Base-by-base conservation (phyloP, 2,888 invertebrate genomes). In the Imbricaverruca yamaguchii region DNA sequence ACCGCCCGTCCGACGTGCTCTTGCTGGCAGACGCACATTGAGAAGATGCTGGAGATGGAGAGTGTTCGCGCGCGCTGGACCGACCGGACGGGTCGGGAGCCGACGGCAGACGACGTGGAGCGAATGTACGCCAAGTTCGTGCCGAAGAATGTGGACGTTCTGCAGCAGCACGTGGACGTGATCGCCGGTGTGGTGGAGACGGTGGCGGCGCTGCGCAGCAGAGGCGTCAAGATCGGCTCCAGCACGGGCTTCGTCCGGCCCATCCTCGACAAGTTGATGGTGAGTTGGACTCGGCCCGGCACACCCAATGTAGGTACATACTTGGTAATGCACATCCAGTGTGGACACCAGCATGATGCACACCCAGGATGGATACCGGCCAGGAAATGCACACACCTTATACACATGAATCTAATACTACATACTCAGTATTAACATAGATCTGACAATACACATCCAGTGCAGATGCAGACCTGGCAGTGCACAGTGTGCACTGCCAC, bases 121-220 rank as follows among this genome's bases (percentile, higher is more conserved):
- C 84, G 85, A 23, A 87, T 88, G 86, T 87, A 86, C 82, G 83
- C 84, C 67, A 86, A 86, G 81, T 87, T 87, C 82, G 85, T 87
- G 21, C 87, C 87, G 3, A 84, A 86, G 84, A 87, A 87, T 82
- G 83, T 87, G 25, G 83, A 81, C 0, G 85, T 85, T 80, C 83
- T 87, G 12, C 82, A 83, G 15, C 83, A 85, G 81, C 85, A 87
- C 81, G 85, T 85, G 9, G 84, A 83, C 39, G 83, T 87, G 18
- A 85, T 87, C 78, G 81, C 83, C 12, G 84, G 84, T 82, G 85
- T 86, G 6, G 82, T 83, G 10, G 84, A 86, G 23, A 84, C 86
- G 10, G 83, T 86, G 0, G 82, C 84, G 18, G 84, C 81, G 39
- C 83, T 87, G 18, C 83, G 85, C n/a, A 83, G 84, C 7, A 85